Percentiles rank a stretch among this genome's conserved stretches.
Evolutionary conservation across 2,113 vertebrate genomes (phyloP).

Genomic region (Azemiops feae): DNA sequence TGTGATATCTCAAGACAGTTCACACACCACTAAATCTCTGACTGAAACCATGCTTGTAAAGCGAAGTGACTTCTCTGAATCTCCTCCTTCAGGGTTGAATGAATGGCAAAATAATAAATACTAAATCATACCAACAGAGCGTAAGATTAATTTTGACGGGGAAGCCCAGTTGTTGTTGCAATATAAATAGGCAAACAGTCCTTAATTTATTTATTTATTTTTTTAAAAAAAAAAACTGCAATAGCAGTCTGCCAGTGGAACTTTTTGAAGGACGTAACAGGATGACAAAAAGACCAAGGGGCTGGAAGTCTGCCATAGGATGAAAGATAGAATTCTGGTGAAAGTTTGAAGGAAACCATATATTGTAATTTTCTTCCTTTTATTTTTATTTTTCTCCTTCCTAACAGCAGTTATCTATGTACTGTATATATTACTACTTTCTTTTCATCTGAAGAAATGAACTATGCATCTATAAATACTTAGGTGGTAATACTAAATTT

Average conservation of each 20-base stretch:
- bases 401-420: neutral
- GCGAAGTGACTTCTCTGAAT: slow-evolving; percentile 50
- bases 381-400: neutral
- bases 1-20: slow-evolving; percentile 60
- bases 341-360: neutral
- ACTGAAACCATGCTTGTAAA: slow-evolving; percentile 58
- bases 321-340: neutral
- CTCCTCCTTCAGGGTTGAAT: slow-evolving; percentile 42
- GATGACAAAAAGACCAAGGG: neutral
- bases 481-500: neutral
- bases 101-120: slow-evolving; percentile 25
- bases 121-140: slow-evolving; percentile 23
- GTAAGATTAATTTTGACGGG: neutral
- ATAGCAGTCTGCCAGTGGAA: neutral
- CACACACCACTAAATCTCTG: slow-evolving; percentile 40
- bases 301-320: neutral
- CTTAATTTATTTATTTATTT: neutral
- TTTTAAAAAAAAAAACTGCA: neutral
- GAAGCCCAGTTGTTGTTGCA: neutral
- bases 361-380: neutral
- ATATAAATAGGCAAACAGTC: slow-evolving; percentile 25
- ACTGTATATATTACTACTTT: neutral
- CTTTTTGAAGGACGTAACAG: neutral
- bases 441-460: neutral
- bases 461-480: neutral